Evolutionary conservation across 2,113 vertebrate species (phyloP), one percentile per base, ranked within the genome.

Genomic region (Macroglossus sobrinus): DNA sequence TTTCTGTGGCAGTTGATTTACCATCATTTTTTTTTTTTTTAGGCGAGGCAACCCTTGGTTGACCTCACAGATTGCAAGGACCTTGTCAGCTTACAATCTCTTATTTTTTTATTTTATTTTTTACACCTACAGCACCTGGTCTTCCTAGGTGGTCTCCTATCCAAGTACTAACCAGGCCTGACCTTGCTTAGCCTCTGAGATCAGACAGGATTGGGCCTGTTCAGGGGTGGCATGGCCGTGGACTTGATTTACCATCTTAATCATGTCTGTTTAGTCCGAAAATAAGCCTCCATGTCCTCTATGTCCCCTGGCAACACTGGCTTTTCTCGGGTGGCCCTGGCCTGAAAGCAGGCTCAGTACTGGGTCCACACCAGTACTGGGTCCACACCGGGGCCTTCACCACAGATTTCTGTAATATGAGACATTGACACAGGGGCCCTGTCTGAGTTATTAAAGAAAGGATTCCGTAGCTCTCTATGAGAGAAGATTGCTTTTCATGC

Each of bases 271-370:
- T 75, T 30, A 7, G n/a, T 38, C 57, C 86, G 74, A 68, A 78
- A 76, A 24, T 24, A 28, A 57, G 4, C 16, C 63, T 90, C 18
- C 14, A 0, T 0, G 6, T 57, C 35, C 45, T 2, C 22, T 40
- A 0, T 0, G 6, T 50, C 33, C 45, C 3, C 26, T 40, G 43
- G 47, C n/a, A 13, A 63, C 10, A 68, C 3, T 14, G 10, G 24
- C 12, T 72, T 80, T 59, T n/a, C 18, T 6, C 28, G 14, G 40
- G 84, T 4, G 5, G 18, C 33, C 12, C 10, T n/a, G 28, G 43
- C n/a, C 55, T 6, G 14, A 80, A 81, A 89, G 38, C 50, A 40
- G 75, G 30, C 72, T 89, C 79, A 24, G 14, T 6, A 8, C 26
- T 33, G 45, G 24, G 33, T 19, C 22, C 81, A 30, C 4, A 1